These are phyloP conservation scores for Pterocles gutturalis DNA, from an alignment of 2,113 vertebrate genomes.

Conservation along the genomic window DNA sequence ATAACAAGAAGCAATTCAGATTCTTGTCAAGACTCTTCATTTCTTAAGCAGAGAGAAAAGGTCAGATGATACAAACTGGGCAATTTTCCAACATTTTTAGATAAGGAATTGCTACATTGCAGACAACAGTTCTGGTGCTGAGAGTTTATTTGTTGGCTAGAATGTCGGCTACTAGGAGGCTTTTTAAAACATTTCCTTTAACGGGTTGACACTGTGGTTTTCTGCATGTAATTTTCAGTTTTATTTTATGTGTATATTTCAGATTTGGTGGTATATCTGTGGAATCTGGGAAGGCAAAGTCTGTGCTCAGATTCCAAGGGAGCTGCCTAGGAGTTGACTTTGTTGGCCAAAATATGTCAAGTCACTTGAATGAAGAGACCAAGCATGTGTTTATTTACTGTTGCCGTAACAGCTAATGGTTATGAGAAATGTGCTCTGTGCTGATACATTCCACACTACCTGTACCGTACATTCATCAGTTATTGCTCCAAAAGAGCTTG, in stretches of 20 bases:
- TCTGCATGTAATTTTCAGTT: background rate
- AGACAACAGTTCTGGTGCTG: background rate
- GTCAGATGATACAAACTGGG: background rate
- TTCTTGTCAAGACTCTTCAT: background rate
- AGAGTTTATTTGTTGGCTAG: background rate
- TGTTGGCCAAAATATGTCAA: background rate
- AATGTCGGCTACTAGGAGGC: background rate
- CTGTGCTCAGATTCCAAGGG: background rate
- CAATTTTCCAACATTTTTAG: background rate
- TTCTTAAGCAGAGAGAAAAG: background rate
- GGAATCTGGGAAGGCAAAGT: background rate
- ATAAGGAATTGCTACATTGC: background rate
- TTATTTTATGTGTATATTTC: background rate
- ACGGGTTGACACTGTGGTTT: background rate
- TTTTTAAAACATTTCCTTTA: background rate
- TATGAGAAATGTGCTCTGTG: background rate
- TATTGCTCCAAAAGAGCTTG: background rate
- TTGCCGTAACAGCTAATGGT: background rate
- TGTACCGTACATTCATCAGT: background rate
- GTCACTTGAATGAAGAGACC: background rate
- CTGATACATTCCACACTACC: background rate
- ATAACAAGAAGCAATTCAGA: background rate
- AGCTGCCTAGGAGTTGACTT: background rate
- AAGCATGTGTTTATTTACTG: background rate
- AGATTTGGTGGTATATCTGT: background rate